These are phyloP conservation scores for Pomatostomus ruficeps DNA, from an alignment of 2,113 vertebrate genomes.

Conservation along the genomic window DNA sequence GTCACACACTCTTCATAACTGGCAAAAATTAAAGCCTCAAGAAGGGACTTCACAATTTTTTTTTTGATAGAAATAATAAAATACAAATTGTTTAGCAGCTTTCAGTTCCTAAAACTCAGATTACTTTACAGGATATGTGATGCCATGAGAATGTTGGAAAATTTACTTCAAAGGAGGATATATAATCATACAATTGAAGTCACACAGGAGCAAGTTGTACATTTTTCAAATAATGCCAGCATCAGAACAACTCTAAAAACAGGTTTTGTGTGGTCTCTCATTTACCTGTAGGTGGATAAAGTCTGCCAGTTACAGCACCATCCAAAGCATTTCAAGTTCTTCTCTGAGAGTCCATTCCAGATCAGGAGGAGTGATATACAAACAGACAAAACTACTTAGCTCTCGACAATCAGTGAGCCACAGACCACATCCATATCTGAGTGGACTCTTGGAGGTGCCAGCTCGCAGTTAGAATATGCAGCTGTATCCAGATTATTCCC, in stretches of 20 bases:
- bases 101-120: background rate
- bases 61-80: background rate
- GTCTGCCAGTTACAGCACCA: background rate
- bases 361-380: background rate
- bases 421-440: background rate
- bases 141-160: background rate
- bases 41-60: background rate
- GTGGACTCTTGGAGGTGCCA: background rate
- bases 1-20: background rate
- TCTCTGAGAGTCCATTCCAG: background rate
- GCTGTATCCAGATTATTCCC: background rate
- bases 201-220: background rate
- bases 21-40: background rate
- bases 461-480: background rate
- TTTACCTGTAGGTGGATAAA: background rate
- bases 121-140: background rate
- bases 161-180: background rate
- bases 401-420: background rate
- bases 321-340: background rate
- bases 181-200: background rate
- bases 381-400: background rate
- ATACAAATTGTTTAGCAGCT: background rate
- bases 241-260: background rate
- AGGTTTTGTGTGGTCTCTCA: background rate
- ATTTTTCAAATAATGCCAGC: background rate